A percentile compares a stretch with the other conserved stretches of the same genome.
Conservation (phyloP, 2,113 vertebrate species). For the Chascanopsetta lugubris region DNA sequence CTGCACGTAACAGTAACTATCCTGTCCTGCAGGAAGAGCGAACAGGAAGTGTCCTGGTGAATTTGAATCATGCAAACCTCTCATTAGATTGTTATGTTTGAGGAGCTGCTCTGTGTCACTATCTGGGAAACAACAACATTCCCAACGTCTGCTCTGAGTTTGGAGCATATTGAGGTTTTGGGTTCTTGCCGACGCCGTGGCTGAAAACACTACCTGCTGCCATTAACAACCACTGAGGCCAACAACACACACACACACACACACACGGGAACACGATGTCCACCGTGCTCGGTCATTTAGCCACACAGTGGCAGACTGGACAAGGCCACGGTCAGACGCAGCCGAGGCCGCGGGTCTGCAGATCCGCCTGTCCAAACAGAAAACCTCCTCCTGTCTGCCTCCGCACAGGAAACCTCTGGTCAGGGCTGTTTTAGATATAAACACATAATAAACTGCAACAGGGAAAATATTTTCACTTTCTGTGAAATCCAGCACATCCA, state of each 20-base stretch:
- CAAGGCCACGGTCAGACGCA: slow-evolving; percentile 50
- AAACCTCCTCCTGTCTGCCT: slow-evolving; percentile 40
- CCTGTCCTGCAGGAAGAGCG: slow-evolving; percentile 17
- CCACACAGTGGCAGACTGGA: slow-evolving; percentile 45
- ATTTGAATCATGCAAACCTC: slow-evolving; percentile 38
- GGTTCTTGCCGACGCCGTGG: slow-evolving; percentile 30
- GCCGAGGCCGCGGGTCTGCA: slow-evolving; percentile 53
- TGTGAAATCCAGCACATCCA: slow-evolving; percentile 3
- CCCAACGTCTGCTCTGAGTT: slow-evolving; percentile 21
- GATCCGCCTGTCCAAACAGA: slow-evolving; percentile 55
- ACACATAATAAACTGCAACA: slow-evolving; percentile 23
- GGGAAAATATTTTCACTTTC: slow-evolving; percentile 6
- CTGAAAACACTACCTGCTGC: slow-evolving; percentile 51
- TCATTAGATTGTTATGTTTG: slow-evolving; percentile 29
- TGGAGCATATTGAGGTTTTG: slow-evolving; percentile 44
- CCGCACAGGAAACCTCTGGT: slow-evolving; percentile 49
- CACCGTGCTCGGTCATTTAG: not conserved
- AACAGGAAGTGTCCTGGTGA: slow-evolving; percentile 22
- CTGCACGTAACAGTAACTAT: slow-evolving; percentile 5
- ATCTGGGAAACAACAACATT: slow-evolving; percentile 47
- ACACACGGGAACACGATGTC: not conserved
- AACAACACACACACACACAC: slow-evolving; percentile 11
- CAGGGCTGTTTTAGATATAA: slow-evolving; percentile 10
- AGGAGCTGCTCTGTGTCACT: not conserved
- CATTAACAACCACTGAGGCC: slow-evolving; percentile 36